Conservation (phyloP, 2,113 vertebrate genomes). For the Myiozetetes cayanensis region DNA sequence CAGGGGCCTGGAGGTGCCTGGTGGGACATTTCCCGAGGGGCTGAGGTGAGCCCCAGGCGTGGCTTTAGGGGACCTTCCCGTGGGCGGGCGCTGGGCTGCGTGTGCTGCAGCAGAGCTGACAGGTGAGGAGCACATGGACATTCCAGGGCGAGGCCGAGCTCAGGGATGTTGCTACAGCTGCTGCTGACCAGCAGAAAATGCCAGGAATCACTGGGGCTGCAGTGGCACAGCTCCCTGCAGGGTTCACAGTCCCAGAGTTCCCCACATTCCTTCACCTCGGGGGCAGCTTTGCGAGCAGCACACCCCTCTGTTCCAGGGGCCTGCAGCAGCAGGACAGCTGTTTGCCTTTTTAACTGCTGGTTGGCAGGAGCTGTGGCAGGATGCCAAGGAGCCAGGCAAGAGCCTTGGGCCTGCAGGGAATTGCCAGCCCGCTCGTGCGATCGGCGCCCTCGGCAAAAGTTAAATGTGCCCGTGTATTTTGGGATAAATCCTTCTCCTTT, state of each 20-base stretch:
- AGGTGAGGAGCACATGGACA: conserved; percentile 70
- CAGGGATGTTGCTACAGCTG: conserved; percentile 74
- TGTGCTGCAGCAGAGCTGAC: conserved; percentile 5
- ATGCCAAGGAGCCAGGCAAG: neutral
- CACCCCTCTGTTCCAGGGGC: neutral
- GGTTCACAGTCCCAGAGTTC: conserved; percentile 8
- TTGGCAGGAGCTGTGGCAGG: neutral
- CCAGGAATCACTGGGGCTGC: neutral
- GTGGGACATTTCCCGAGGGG: neutral
- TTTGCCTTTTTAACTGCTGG: neutral
- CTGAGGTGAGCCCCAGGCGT: neutral
- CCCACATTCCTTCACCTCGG: conserved; percentile 13
- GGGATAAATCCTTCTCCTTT: neutral
- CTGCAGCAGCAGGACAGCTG: conserved; percentile 3
- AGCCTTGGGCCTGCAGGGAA: neutral
- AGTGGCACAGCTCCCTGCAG: neutral
- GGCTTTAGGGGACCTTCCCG: neutral
- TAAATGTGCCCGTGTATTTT: neutral
- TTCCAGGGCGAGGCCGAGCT: neutral
- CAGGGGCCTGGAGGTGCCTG: neutral
- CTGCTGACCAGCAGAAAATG: conserved; percentile 56
- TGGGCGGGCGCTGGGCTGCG: neutral
- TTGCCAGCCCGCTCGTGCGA: neutral
- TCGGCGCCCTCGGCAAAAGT: accelerated
- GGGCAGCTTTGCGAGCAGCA: neutral